Evolutionary conservation across 2,888 invertebrate genomes (phyloP).

Genomic region (Rhodophaea formosa): DNA sequence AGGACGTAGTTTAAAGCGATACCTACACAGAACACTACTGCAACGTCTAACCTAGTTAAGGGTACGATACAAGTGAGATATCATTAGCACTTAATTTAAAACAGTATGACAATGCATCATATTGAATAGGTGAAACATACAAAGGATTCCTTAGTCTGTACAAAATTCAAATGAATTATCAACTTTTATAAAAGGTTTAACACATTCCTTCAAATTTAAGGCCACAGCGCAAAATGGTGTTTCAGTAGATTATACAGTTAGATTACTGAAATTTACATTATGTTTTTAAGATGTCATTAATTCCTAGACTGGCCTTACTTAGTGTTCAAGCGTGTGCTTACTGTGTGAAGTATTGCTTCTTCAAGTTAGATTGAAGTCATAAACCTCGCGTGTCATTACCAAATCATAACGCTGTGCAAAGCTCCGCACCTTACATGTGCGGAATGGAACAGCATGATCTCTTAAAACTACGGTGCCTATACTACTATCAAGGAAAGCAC

Average conservation of each 20-base stretch:
- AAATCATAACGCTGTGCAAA: slow-evolving; percentile 36
- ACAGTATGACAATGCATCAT: slow-evolving; percentile 50
- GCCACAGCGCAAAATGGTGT: slow-evolving; percentile 81
- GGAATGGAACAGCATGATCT: slow-evolving; percentile 39
- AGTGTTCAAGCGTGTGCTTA: slow-evolving; percentile 47
- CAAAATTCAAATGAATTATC: slow-evolving; percentile 56
- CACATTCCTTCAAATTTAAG: slow-evolving; percentile 78
- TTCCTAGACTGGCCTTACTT: slow-evolving; percentile 66
- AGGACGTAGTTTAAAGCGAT: slow-evolving; percentile 70
- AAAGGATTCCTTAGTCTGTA: slow-evolving; percentile 55
- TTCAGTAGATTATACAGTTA: slow-evolving; percentile 76
- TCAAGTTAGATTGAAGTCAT: slow-evolving; percentile 23
- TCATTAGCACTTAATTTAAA: slow-evolving; percentile 55
- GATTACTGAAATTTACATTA: slow-evolving; percentile 61
- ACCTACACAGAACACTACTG: slow-evolving; percentile 62
- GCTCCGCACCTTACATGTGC: slow-evolving; percentile 28
- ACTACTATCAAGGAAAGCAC: slow-evolving; percentile 59
- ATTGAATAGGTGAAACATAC: slow-evolving; percentile 49
- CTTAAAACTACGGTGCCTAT: slow-evolving; percentile 49
- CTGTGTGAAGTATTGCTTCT: slow-evolving; percentile 26
- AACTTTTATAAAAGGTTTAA: slow-evolving; percentile 67
- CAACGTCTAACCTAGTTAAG: slow-evolving; percentile 70
- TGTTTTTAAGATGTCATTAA: slow-evolving; percentile 58
- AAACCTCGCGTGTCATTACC: slow-evolving; percentile 29
- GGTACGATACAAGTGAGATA: slow-evolving; percentile 53